Conservation (phyloP, 2,888 invertebrate genomes). For the Drosophila austrosaltans region DNA sequence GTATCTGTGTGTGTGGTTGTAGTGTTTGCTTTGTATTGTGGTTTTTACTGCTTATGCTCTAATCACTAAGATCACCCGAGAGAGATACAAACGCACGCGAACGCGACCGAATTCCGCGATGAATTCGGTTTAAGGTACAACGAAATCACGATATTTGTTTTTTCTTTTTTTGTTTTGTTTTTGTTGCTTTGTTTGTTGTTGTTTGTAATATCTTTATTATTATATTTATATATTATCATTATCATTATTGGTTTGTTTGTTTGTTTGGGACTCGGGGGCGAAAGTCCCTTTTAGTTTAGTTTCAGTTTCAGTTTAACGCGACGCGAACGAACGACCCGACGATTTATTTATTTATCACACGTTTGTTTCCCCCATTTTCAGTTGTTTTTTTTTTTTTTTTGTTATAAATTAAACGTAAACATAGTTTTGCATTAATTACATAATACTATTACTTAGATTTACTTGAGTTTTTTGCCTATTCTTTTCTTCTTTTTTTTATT, state of each 20-base stretch:
- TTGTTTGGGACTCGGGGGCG: slow-evolving; percentile 83
- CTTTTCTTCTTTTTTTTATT: slow-evolving; percentile 42
- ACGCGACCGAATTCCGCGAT: slow-evolving; percentile 84
- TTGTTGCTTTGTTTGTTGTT: slow-evolving; percentile 57
- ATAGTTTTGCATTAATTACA: slow-evolving; percentile 58
- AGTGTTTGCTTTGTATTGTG: slow-evolving; percentile 34
- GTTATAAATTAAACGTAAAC: slow-evolving; percentile 51
- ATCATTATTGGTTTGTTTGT: slow-evolving; percentile 52
- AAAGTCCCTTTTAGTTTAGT: slow-evolving; percentile 70
- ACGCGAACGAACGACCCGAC: slow-evolving; percentile 81
- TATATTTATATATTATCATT: slow-evolving; percentile 33
- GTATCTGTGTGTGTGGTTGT: slow-evolving; percentile 39
- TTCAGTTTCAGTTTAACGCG: slow-evolving; percentile 65
- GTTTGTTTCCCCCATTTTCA: slow-evolving; percentile 69
- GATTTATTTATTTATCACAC: slow-evolving; percentile 79
- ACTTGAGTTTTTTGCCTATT: slow-evolving; percentile 44
- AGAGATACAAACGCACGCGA: slow-evolving; percentile 82
- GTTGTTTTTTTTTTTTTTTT: slow-evolving; percentile 39
- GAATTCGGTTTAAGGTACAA: slow-evolving; percentile 84
- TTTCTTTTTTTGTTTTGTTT: slow-evolving; percentile 54
- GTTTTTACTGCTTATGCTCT: slow-evolving; percentile 72
- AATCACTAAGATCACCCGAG: slow-evolving; percentile 84
- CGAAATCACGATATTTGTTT: slow-evolving; percentile 83
- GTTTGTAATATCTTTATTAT: slow-evolving; percentile 35
- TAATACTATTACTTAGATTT: slow-evolving; percentile 73